Base-by-base conservation (phyloP, 2,888 invertebrate genomes). In the Amaurobius ferox region DNA sequence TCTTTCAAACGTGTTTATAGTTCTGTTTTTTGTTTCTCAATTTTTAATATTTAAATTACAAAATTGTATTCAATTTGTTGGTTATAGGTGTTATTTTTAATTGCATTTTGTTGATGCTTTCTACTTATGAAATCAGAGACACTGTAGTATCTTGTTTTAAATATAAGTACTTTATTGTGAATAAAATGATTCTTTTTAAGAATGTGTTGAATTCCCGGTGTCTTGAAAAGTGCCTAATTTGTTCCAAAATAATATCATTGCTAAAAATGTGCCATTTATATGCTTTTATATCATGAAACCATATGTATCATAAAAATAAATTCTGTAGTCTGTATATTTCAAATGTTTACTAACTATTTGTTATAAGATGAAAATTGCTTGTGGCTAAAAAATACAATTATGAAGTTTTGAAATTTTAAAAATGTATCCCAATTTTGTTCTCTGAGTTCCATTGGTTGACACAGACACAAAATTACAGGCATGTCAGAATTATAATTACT, bases 271-370 rank as follows among this genome's bases (percentile, higher is more conserved):
- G 80, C 80, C 80, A 80, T 80, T 73, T 29, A 35, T 67, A 67
- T 61, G 73, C 80, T 73, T 73, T 48, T 35, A 72, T 73, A 73
- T 80, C 73, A 80, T 80, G 80, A 78, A n/a, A n/a, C n/a, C n/a
- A 23, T 19, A 3, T 55, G 16, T 16, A 23, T 55, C 7, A 55
- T 23, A 55, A 23, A 23, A 55, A 44, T 16, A 16, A 13, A 44
- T 7, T 35, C 6, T 44, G 19, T 55, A 55, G 55, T 55, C 23
- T 55, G 5, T 55, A 55, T 23, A 16, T 44, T 13, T 55, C 23
- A 23, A 23, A 55, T 55, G 19, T 2, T 55, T 55, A 55, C 55
- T 55, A 55, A 55, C 55, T 55, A 23, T 55, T 55, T 35, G 35
- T 35, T 35, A 35, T 23, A 55, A 55, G 6, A 55, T 44, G 44